Evolutionary conservation across 2,888 invertebrate species (phyloP).

Genomic region (Cerastis leucographa): DNA sequence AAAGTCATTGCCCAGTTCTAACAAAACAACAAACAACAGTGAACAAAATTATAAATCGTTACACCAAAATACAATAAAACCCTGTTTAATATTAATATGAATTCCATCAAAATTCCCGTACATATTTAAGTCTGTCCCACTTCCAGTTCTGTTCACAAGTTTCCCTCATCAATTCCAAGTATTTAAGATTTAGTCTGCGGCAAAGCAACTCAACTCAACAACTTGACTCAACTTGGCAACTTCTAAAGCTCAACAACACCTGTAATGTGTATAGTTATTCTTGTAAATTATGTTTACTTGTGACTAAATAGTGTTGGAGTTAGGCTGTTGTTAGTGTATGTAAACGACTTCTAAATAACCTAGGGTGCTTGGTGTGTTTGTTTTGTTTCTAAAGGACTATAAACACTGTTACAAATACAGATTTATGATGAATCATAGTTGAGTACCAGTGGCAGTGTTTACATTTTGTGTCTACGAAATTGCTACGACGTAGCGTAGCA

Average conservation of each 20-base stretch:
- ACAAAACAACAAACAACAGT: background rate
- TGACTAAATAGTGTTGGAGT: conserved; percentile 13
- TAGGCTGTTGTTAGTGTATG: background rate
- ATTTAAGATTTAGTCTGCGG: conserved; percentile 52
- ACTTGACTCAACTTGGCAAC: conserved; percentile 38
- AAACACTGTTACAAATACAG: background rate
- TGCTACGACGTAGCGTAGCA: conserved; percentile 1
- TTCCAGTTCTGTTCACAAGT: conserved; percentile 48
- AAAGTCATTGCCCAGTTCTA: too few species aligned
- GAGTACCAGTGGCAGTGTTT: background rate
- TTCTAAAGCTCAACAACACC: conserved; percentile 45
- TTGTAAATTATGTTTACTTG: conserved; percentile 39
- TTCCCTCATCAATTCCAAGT: conserved; percentile 60
- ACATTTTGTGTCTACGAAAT: conserved; percentile 6
- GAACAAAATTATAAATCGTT: conserved; percentile 15
- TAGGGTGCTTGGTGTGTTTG: conserved; percentile 2
- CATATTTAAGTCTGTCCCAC: conserved; percentile 37
- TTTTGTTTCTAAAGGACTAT: background rate
- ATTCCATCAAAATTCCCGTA: conserved; percentile 18
- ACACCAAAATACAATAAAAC: conserved; percentile 14
- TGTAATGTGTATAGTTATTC: conserved; percentile 42
- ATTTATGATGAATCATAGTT: background rate
- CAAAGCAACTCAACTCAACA: conserved; percentile 28
- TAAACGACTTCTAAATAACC: conserved; percentile 17
- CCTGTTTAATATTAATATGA: conserved; percentile 37